Conservation (phyloP, 2,797 vertebrate species). For the Merluccius polli region DNA sequence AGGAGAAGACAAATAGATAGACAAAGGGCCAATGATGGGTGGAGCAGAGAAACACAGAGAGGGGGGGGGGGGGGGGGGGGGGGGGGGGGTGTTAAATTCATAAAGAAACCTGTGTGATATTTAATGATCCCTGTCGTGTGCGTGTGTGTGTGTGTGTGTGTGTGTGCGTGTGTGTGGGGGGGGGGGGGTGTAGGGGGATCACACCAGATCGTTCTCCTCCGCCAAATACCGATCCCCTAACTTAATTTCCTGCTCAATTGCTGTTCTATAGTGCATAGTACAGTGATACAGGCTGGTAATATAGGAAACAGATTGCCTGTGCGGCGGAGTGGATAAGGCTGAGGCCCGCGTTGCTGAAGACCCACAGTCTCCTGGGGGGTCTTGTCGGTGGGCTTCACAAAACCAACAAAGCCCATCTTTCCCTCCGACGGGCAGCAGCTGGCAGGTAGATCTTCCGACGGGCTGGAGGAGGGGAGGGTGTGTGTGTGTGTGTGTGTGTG, state of each 20-base stretch:
- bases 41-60: conserved; percentile 48
- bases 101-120: conserved; percentile 80
- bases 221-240: conserved; percentile 85
- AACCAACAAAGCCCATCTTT: conserved; percentile 83
- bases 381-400: conserved; percentile 81
- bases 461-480: conserved; percentile 48
- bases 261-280: conserved; percentile 87
- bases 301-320: conserved; percentile 86
- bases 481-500: not conserved
- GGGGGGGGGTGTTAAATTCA: conserved; percentile 64
- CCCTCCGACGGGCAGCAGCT: conserved; percentile 80
- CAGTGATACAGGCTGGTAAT: conserved; percentile 82
- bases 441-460: conserved; percentile 75
- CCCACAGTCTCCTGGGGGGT: conserved; percentile 76
- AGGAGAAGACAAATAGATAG: conserved; percentile 5
- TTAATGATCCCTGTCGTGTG: conserved; percentile 80
- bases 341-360: conserved; percentile 75
- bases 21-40: conserved; percentile 60
- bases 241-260: conserved; percentile 89
- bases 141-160: too few species aligned
- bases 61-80: not conserved
- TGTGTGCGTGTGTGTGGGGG: not conserved
- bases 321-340: conserved; percentile 77
- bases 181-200: conserved; percentile 65
- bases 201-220: conserved; percentile 76